Base-by-base conservation (phyloP, 2,888 invertebrate species). In the Chrysolina americana region DNA sequence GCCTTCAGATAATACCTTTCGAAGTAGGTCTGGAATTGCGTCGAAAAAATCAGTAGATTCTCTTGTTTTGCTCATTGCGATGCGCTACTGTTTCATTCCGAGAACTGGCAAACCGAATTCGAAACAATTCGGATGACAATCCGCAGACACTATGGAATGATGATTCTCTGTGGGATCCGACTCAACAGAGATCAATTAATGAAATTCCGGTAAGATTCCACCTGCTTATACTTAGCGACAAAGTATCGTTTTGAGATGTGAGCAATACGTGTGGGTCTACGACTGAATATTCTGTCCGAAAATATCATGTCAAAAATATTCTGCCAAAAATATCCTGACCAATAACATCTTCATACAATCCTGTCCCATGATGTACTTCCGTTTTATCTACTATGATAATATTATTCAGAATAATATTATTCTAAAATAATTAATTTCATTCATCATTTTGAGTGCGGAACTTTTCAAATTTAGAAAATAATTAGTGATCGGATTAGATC, bases 71-170 rank as follows among this genome's bases (percentile, higher is more conserved):
- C 23, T 50, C 28, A 19, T 68, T 41, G 36, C 68, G 64, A 64
- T 21, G 44, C 56, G 73, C 73, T 64, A 68, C 73, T 68, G 73
- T 59, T 56, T 13, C 41, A 68, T 74, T 74, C 74, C 59, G 53
- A 64, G 71, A 74, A 74, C 41, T 53, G 41, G 50, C 66, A 47
- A 70, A 74, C 70, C 53, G 59, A 74, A 70, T 17, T 28, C 59
- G 23, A 59, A 59, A 74, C 71, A 59, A 71, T 77, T 70, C 64
- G 63, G 62, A 74, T 70, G 75, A 77, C 75, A 75, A 79, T 78
- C 74, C 70, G 73, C 73, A 81, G 79, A 79, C 78, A 76, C 76
- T 79, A 79, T 78, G 81, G 80, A 81, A 80, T 80, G 80, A 76
- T 77, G 77, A 0, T 65, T 68, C 72, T 80, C 74, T 77, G 77